Percentiles rank a stretch among this genome's conserved stretches.
phyloP scores from a whole-genome alignment of 1,140 invertebrate species.

The Arctopsyche grandis region DNA sequence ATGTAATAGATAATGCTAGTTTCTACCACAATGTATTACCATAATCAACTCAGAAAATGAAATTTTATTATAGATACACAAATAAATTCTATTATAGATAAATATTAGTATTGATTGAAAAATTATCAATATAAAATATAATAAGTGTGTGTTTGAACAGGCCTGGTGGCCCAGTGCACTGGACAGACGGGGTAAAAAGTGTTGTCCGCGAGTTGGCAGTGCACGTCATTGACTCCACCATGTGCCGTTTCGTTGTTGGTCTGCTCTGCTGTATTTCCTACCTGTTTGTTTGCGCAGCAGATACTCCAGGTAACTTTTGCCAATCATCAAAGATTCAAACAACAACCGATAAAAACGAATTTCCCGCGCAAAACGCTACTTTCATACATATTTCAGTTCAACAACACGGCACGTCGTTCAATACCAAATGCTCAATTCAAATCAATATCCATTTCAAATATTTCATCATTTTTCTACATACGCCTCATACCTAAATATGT shows the following conservation, averaged over 20 bases:
- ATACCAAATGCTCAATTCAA: too few species aligned
- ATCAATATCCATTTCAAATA: too few species aligned
- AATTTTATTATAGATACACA: too few species aligned
- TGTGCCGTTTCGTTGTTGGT: not conserved
- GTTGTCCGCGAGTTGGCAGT: constrained; percentile 26
- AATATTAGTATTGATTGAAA: too few species aligned
- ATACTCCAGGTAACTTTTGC: not conserved
- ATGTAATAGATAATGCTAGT: too few species aligned
- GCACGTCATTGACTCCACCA: constrained; percentile 12
- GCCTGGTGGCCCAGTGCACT: not conserved
- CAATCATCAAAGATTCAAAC: not conserved
- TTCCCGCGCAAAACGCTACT: not conserved
- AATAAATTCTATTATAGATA: too few species aligned
- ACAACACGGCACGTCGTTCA: not conserved
- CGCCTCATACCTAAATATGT: too few species aligned
- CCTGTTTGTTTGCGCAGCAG: not conserved
- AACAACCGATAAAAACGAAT: not conserved
- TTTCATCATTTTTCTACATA: too few species aligned
- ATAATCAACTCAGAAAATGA: too few species aligned
- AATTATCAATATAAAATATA: too few species aligned
- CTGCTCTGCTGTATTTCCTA: not conserved
- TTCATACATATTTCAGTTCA: not conserved
- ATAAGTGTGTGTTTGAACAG: not conserved
- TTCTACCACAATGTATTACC: too few species aligned
- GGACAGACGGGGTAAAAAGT: constrained; percentile 22